These are phyloP conservation scores for Brassicogethes aeneus DNA, from an alignment of 2,888 invertebrate species.

Conservation along the genomic window DNA sequence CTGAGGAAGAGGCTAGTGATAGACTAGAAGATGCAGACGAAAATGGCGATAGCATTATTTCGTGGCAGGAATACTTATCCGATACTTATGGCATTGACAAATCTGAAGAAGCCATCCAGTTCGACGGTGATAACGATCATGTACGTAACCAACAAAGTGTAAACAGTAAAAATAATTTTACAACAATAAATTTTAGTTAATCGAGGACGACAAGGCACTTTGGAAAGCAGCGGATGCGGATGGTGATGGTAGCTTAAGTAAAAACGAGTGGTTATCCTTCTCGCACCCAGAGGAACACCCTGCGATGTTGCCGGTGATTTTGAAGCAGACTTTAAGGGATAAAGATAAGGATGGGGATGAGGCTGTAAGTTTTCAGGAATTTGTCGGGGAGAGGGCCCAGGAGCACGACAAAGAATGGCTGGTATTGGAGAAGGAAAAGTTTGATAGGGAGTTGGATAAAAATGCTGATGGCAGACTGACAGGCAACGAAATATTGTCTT, in stretches of 20 bases:
- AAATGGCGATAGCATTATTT: slow-evolving; percentile 69
- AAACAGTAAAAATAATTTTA: slow-evolving; percentile 2
- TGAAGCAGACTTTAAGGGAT: slow-evolving; percentile 75
- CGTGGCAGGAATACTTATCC: slow-evolving; percentile 85
- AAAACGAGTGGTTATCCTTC: slow-evolving; percentile 78
- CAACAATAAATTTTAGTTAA: slow-evolving; percentile 42
- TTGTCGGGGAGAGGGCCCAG: slow-evolving; percentile 59
- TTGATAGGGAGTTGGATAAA: slow-evolving; percentile 76
- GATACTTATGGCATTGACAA: slow-evolving; percentile 74
- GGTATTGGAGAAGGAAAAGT: slow-evolving; percentile 67
- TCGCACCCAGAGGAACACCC: slow-evolving; percentile 90
- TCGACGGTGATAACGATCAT: slow-evolving; percentile 29
- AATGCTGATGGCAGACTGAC: slow-evolving; percentile 76
- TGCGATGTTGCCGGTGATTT: slow-evolving; percentile 70
- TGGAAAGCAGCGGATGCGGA: slow-evolving; percentile 81
- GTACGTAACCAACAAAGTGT: slow-evolving; percentile 19
- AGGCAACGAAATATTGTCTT: slow-evolving; percentile 70
- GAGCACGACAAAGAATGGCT: slow-evolving; percentile 67
- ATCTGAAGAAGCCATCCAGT: slow-evolving; percentile 30
- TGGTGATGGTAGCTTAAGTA: slow-evolving; percentile 65
- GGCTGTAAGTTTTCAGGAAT: slow-evolving; percentile 77
- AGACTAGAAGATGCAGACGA: slow-evolving; percentile 79
- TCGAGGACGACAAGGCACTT: slow-evolving; percentile 75
- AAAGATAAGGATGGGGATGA: slow-evolving; percentile 84
- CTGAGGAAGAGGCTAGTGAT: slow-evolving; percentile 80